A percentile compares a stretch with the other conserved stretches of the same genome.
Conservation (phyloP, 2,888 invertebrate genomes). For the Drosophila subquinaria region DNA sequence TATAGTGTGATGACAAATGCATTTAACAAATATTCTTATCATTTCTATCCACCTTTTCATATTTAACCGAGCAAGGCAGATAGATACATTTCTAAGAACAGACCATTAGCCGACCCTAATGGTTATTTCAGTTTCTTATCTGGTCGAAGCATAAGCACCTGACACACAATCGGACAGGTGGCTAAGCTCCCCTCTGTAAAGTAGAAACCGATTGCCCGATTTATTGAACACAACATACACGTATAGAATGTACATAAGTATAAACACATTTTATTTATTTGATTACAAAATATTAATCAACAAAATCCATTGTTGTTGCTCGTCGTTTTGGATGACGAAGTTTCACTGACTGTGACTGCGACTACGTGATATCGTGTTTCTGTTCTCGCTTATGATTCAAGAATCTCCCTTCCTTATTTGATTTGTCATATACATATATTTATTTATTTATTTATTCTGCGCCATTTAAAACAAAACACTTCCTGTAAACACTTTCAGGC, state of each 20-base stretch:
- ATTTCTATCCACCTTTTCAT: neutral
- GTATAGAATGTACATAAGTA: neutral
- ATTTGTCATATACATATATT: slow-evolving; percentile 6
- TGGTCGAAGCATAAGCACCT: slow-evolving; percentile 18
- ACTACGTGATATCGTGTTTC: slow-evolving; percentile 36
- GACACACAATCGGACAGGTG: slow-evolving; percentile 40
- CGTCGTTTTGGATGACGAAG: slow-evolving; percentile 31
- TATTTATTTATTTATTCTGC: slow-evolving; percentile 16
- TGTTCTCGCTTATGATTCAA: slow-evolving; percentile 32
- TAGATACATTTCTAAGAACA: slow-evolving; percentile 3
- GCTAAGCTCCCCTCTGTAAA: neutral
- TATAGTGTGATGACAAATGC: neutral
- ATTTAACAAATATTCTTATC: neutral
- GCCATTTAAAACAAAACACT: slow-evolving; percentile 38
- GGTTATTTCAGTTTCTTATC: slow-evolving; percentile 25
- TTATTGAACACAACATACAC: neutral
- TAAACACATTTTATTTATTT: slow-evolving; percentile 2
- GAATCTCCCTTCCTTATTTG: slow-evolving; percentile 3
- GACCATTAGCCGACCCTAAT: slow-evolving; percentile 3
- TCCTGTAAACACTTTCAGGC: slow-evolving; percentile 37
- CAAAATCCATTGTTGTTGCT: neutral
- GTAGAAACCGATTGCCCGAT: slow-evolving; percentile 13
- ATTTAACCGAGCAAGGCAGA: too few relatives aligned
- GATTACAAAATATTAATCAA: slow-evolving; percentile 15
- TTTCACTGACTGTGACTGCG: slow-evolving; percentile 5